phyloP scores from a whole-genome alignment of 2,113 vertebrate species.

The Pollimyrus isidori region DNA sequence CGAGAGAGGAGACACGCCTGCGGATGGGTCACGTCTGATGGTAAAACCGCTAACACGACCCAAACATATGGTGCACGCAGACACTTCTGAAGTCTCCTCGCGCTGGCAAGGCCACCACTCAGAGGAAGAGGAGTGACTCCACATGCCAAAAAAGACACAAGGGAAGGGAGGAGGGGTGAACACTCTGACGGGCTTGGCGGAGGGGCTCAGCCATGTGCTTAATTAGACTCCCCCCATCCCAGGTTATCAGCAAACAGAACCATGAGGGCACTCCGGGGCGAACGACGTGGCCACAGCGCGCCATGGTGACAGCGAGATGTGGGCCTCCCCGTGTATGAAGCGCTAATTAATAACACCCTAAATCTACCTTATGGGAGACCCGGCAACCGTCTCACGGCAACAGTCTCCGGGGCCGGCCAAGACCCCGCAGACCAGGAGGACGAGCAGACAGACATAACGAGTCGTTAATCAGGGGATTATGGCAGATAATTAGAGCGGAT shows the following conservation, averaged over 20 bases:
- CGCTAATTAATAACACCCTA: constrained; percentile 64
- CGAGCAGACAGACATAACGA: constrained; percentile 28
- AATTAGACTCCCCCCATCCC: not conserved
- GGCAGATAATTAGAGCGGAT: constrained; percentile 33
- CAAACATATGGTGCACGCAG: not conserved
- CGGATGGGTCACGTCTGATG: not conserved
- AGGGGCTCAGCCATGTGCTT: constrained; percentile 1
- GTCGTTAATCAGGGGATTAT: constrained; percentile 44
- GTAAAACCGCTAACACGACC: not conserved
- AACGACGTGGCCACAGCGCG: constrained; percentile 16
- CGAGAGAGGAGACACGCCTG: not conserved
- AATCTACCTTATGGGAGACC: constrained; percentile 61
- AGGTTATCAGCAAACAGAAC: not conserved
- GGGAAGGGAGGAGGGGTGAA: not conserved
- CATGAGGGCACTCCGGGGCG: not conserved
- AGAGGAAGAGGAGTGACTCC: not conserved
- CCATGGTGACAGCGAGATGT: constrained; percentile 26
- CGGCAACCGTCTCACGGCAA: not conserved
- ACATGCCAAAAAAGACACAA: not conserved
- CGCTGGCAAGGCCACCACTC: not conserved
- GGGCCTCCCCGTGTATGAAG: constrained; percentile 52
- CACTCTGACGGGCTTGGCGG: not conserved
- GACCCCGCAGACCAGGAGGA: not conserved
- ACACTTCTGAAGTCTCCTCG: not conserved
- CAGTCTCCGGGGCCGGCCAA: not conserved